Evolutionary conservation across 2,797 vertebrate genomes (phyloP).

Genomic region (Sciurus carolinensis): DNA sequence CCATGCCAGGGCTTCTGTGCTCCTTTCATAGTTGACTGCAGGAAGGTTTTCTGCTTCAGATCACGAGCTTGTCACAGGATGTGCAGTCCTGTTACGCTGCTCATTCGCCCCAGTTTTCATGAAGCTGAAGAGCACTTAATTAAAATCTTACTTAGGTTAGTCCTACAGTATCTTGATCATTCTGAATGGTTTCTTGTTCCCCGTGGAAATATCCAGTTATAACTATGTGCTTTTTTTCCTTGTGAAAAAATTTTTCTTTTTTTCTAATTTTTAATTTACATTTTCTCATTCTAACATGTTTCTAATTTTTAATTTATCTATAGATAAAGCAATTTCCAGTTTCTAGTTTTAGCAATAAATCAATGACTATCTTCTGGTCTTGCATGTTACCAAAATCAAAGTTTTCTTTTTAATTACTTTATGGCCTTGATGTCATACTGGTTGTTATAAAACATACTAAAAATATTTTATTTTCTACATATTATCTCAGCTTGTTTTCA

Average conservation of each 20-base stretch:
- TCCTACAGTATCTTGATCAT: rapidly evolving
- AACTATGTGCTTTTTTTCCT: neutral
- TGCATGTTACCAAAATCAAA: conserved; percentile 6
- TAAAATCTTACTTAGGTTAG: neutral
- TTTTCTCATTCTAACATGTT: conserved; percentile 8
- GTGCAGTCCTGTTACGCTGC: neutral
- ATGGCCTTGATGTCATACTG: neutral
- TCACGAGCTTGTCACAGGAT: neutral
- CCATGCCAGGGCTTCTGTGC: rapidly evolving
- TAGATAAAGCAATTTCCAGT: neutral
- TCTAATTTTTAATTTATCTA: conserved; percentile 40
- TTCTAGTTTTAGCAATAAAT: neutral
- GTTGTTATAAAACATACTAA: neutral
- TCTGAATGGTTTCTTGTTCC: neutral
- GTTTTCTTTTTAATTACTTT: neutral
- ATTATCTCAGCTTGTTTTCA: conserved; percentile 34
- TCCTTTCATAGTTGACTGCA: neutral
- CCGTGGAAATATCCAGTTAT: neutral
- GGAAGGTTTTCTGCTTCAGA: neutral
- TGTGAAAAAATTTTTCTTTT: neutral
- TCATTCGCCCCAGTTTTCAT: neutral
- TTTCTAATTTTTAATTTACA: neutral
- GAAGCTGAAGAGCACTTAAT: neutral
- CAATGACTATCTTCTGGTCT: neutral
- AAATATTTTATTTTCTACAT: conserved; percentile 5